Evolutionary conservation across 2,888 invertebrate species (phyloP).

Genomic region (Agriopis leucophaearia): DNA sequence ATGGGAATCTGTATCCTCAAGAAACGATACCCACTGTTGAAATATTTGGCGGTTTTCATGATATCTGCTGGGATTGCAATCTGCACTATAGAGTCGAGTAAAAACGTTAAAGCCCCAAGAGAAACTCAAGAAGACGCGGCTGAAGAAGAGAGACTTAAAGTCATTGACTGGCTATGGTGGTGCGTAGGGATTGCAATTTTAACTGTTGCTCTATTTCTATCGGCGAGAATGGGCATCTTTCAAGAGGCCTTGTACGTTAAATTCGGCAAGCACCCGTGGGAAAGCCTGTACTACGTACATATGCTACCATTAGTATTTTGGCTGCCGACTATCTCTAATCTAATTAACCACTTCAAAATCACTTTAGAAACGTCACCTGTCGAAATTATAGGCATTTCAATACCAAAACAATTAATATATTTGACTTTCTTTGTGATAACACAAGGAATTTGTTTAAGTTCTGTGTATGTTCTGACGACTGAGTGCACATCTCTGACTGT

Average conservation of each 20-base stretch:
- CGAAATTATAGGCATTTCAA: constrained; percentile 85
- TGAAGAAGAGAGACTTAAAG: constrained; percentile 74
- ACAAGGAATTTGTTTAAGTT: constrained; percentile 97
- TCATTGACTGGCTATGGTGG: constrained; percentile 87
- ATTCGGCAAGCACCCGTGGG: constrained; percentile 96
- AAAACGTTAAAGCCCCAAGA: constrained; percentile 88
- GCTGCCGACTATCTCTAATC: constrained; percentile 91
- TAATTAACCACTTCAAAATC: constrained; percentile 90
- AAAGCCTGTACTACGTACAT: constrained; percentile 96
- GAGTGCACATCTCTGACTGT: constrained; percentile 73
- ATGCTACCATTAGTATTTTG: constrained; percentile 96
- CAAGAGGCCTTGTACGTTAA: constrained; percentile 94
- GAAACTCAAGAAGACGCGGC: constrained; percentile 74
- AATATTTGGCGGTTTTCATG: constrained; percentile 96
- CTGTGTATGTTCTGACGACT: constrained; percentile 97
- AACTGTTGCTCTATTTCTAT: constrained; percentile 95
- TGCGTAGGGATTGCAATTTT: constrained; percentile 92
- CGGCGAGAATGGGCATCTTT: constrained; percentile 98
- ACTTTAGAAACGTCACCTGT: constrained; percentile 89
- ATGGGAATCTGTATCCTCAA: constrained; percentile 96
- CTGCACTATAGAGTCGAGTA: constrained; percentile 95
- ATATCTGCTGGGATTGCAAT: constrained; percentile 96
- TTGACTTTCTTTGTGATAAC: constrained; percentile 94
- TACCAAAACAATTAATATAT: constrained; percentile 93
- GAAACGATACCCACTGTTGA: constrained; percentile 92